phyloP scores from a whole-genome alignment of 2,888 invertebrate species.

The Macaria liturata region DNA sequence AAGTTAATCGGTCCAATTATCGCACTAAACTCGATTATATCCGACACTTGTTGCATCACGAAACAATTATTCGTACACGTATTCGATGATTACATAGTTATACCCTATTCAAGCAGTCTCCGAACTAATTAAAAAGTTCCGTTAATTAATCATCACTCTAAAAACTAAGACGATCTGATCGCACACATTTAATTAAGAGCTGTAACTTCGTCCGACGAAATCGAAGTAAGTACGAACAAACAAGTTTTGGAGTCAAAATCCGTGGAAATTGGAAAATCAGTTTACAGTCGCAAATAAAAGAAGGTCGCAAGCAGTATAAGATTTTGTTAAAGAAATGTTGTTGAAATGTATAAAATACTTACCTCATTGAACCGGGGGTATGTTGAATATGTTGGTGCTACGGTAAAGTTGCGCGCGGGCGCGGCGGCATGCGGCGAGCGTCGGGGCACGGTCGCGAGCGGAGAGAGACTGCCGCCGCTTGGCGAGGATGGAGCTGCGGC shows the following conservation, averaged over 20 bases:
- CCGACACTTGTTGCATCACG: slow-evolving; percentile 38
- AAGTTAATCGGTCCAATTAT: not conserved
- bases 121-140: slow-evolving; percentile 40
- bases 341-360: slow-evolving; percentile 31
- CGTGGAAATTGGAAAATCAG: not conserved
- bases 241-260: slow-evolving; percentile 7
- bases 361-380: slow-evolving; percentile 61
- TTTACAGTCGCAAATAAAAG: slow-evolving; percentile 16
- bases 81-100: slow-evolving; percentile 26
- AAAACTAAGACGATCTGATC: not conserved
- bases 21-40: slow-evolving; percentile 14
- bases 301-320: slow-evolving; percentile 12
- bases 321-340: too few species aligned
- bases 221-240: too few species aligned
- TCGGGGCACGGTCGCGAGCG: slow-evolving; percentile 39
- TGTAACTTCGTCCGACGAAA: too few species aligned
- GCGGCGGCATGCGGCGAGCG: slow-evolving; percentile 42
- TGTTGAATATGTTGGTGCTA: slow-evolving; percentile 29
- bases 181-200: not conserved
- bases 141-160: slow-evolving; percentile 34
- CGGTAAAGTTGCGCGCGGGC: slow-evolving; percentile 46
- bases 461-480: slow-evolving; percentile 20
- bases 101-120: slow-evolving; percentile 31
- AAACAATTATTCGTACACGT: slow-evolving; percentile 32
- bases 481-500: slow-evolving; percentile 26